phyloP scores from a whole-genome alignment of 1,140 invertebrate species.

The Phenacoccus solenopsis region DNA sequence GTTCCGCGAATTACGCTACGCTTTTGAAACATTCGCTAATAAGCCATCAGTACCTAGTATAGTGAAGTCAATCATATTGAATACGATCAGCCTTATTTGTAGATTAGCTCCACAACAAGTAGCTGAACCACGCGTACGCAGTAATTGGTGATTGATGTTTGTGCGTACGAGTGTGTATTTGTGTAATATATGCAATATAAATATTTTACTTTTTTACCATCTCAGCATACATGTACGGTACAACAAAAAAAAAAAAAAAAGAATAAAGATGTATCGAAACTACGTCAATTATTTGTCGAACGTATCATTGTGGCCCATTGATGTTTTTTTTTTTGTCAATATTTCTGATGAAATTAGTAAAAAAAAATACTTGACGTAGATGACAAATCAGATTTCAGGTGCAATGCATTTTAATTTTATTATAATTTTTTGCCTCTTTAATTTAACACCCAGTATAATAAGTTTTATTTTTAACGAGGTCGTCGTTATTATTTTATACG shows the following conservation, averaged over 20 bases:
- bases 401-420: not conserved
- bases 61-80: conserved; percentile 34
- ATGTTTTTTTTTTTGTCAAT: too few species aligned
- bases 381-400: too few species aligned
- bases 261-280: not conserved
- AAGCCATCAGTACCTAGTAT: conserved; percentile 47
- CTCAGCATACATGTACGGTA: not conserved
- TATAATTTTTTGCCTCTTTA: not conserved
- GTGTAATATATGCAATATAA: not conserved
- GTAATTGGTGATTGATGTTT: not conserved
- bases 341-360: too few species aligned
- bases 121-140: not conserved
- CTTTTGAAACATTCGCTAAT: conserved; percentile 44
- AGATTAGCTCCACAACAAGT: conserved; percentile 22
- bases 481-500: not conserved
- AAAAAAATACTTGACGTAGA: too few species aligned
- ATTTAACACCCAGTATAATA: not conserved
- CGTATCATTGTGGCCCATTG: not conserved
- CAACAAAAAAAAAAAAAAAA: too few species aligned
- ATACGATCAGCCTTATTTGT: conserved; percentile 24
- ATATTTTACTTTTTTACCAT: not conserved
- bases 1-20: conserved; percentile 61
- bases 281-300: not conserved
- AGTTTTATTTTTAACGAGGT: not conserved
- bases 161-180: not conserved